phyloP scores from a whole-genome alignment of 2,797 vertebrate species.

The Erpetoichthys calabaricus region DNA sequence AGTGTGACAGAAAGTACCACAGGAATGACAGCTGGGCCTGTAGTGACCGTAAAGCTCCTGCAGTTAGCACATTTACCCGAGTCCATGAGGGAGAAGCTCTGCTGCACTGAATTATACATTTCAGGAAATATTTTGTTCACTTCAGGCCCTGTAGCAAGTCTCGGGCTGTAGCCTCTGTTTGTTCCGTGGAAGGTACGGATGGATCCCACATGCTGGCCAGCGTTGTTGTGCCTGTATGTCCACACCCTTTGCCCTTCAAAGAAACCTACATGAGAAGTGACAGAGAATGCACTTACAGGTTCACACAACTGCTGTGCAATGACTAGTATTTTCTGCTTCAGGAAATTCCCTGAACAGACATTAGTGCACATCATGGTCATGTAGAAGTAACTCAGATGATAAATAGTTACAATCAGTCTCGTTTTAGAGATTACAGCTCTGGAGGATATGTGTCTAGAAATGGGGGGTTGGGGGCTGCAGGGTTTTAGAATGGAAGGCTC shows the following conservation, averaged over 20 bases:
- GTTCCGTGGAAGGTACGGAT: too few relatives aligned
- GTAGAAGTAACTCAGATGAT: conserved; percentile 41
- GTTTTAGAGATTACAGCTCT: conserved; percentile 48
- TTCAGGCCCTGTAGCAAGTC: conserved; percentile 16
- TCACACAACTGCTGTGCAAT: conserved; percentile 26
- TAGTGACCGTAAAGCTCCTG: conserved; percentile 64
- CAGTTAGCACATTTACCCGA: conserved; percentile 49
- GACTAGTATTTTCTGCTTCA: conserved; percentile 31
- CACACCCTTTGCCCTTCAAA: conserved; percentile 25
- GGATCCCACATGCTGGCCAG: too few relatives aligned
- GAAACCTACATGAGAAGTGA: conserved; percentile 29
- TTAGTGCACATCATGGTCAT: conserved; percentile 8
- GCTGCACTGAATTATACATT: conserved; percentile 47
- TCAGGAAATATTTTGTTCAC: conserved; percentile 46
- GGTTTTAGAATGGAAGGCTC: conserved; percentile 19
- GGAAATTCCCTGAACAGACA: conserved; percentile 24
- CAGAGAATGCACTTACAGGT: conserved; percentile 30
- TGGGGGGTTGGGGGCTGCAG: conserved; percentile 4
- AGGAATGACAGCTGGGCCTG: conserved; percentile 76
- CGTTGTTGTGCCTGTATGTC: conserved; percentile 2
- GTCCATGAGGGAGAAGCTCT: conserved; percentile 38
- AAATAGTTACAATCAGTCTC: conserved; percentile 62
- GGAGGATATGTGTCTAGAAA: conserved; percentile 44
- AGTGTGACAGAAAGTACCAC: conserved; percentile 81
- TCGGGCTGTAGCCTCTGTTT: too few relatives aligned